A percentile compares a stretch with the other conserved stretches of the same genome.
These are phyloP conservation scores for Philypnodon macrostomus DNA, from an alignment of 2,797 vertebrate genomes.

Conservation along the genomic window DNA sequence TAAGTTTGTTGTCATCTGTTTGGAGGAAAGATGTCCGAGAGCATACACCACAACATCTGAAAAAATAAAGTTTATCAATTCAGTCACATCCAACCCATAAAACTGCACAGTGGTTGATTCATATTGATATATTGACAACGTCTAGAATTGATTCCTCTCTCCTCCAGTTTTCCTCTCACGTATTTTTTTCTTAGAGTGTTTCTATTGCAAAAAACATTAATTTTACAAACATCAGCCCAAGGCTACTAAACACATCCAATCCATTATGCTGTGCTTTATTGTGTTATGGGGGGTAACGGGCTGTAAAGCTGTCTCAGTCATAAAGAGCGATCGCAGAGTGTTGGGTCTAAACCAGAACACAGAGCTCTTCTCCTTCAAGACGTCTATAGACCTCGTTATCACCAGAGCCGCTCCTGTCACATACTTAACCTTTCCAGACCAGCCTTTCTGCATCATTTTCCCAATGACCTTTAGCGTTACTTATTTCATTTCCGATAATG, in stretches of 20 bases:
- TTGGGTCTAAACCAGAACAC: conserved; percentile 69
- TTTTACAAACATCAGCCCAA: conserved; percentile 80
- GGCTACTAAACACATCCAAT: conserved; percentile 81
- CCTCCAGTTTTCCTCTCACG: conserved; percentile 27
- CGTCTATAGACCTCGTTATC: conserved; percentile 68
- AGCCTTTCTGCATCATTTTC: conserved; percentile 78
- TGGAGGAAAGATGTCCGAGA: conserved; percentile 32
- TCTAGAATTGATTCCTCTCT: conserved; percentile 50
- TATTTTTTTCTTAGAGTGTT: conserved; percentile 52
- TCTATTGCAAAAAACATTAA: conserved; percentile 77
- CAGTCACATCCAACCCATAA: conserved; percentile 43
- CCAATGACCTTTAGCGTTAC: conserved; percentile 79
- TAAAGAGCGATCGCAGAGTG: conserved; percentile 75
- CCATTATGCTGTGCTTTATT: conserved; percentile 79
- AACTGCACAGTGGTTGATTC: conserved; percentile 48
- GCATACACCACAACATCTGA: no score
- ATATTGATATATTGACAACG: conserved; percentile 53
- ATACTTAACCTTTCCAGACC: conserved; percentile 81
- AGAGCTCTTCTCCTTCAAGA: conserved; percentile 66
- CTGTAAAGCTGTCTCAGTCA: conserved; percentile 81
- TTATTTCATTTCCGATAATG: conserved; percentile 80
- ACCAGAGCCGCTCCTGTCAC: conserved; percentile 74
- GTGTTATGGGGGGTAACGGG: conserved; percentile 77
- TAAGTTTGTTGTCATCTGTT: conserved; percentile 47
- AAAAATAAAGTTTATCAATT: conserved; percentile 44